Percentiles rank a stretch among this genome's conserved stretches.
phyloP scores from a whole-genome alignment of 2,113 vertebrate species.

The Calidris pygmaea region DNA sequence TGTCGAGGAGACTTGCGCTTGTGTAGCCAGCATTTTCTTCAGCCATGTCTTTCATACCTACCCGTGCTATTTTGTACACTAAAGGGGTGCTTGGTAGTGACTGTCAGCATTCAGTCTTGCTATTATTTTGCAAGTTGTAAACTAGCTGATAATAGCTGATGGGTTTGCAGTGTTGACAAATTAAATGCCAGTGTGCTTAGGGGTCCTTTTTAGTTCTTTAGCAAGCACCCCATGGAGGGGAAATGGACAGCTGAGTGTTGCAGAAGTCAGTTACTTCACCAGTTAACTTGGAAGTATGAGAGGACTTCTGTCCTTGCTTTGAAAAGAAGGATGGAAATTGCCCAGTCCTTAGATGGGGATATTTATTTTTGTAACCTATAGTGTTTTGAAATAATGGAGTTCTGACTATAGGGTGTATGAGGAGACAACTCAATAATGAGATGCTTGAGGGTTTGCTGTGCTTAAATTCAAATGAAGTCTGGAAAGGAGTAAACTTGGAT shows the following conservation, averaged over 20 bases:
- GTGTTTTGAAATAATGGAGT: background rate
- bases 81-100: background rate
- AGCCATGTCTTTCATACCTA: fast-evolving
- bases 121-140: background rate
- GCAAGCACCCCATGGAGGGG: background rate
- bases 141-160: background rate
- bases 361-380: background rate
- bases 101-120: background rate
- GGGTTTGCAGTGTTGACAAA: background rate
- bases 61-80: background rate
- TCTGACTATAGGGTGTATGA: background rate
- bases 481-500: background rate
- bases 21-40: background rate
- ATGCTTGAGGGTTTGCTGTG: background rate
- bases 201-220: background rate
- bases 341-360: background rate
- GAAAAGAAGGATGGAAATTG: background rate
- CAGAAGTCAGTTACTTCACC: background rate
- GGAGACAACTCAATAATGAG: background rate
- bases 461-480: background rate
- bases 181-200: background rate
- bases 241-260: background rate
- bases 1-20: background rate
- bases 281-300: background rate
- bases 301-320: background rate